Evolutionary conservation across 2,888 invertebrate genomes (phyloP).

Genomic region (Acanthosoma haemorrhoidale): DNA sequence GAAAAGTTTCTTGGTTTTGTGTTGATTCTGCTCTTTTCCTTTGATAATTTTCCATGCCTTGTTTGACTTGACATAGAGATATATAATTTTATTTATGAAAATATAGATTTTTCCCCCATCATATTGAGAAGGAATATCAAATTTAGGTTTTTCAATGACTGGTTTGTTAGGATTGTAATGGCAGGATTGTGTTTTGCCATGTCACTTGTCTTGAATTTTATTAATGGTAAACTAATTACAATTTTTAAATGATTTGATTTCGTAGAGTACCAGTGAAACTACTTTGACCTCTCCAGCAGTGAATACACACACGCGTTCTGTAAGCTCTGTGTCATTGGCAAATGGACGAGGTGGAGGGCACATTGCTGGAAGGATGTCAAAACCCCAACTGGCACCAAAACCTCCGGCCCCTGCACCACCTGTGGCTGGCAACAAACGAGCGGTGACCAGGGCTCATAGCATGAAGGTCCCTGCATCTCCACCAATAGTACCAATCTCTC

Average conservation of each 20-base stretch:
- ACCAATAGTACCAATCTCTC: conserved; percentile 49
- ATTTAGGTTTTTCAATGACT: too few species aligned
- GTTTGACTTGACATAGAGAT: too few species aligned
- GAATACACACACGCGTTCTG: conserved; percentile 46
- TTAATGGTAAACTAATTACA: too few species aligned
- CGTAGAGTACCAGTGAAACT: conserved; percentile 59
- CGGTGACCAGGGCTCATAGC: conserved; percentile 65
- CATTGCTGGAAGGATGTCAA: conserved; percentile 48
- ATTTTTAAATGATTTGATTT: conserved; percentile 38
- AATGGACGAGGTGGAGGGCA: conserved; percentile 41
- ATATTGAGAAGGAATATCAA: too few species aligned
- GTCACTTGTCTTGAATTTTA: too few species aligned
- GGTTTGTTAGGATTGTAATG: too few species aligned
- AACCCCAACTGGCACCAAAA: conserved; percentile 78
- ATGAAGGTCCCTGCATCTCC: conserved; percentile 74
- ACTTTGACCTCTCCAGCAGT: conserved; percentile 48
- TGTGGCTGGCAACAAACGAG: background rate
- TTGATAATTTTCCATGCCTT: too few species aligned
- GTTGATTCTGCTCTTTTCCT: too few species aligned
- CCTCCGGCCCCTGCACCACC: conserved; percentile 48
- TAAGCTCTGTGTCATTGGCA: conserved; percentile 47
- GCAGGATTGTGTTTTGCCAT: too few species aligned
- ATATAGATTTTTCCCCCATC: too few species aligned
- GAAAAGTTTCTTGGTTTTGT: too few species aligned
- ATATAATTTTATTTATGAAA: too few species aligned